Percentiles rank a stretch among this genome's conserved stretches.
phyloP scores from a whole-genome alignment of 2,113 vertebrate genomes.

The Spheniscus mendiculus region DNA sequence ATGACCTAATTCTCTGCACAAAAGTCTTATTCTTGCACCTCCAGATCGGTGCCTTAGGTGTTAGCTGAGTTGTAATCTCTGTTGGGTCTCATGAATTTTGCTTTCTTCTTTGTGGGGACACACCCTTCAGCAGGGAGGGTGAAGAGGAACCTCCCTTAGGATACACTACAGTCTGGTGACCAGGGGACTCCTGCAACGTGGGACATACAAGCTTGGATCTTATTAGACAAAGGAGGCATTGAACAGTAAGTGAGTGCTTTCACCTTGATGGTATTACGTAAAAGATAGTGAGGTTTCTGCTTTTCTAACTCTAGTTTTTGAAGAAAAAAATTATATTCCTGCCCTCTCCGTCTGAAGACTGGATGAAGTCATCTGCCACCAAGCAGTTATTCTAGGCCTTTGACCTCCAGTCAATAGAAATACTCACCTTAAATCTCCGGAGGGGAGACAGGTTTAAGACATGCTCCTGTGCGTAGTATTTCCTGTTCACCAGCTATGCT shows the following conservation, averaged over 20 bases:
- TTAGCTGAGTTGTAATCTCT: neutral
- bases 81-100: neutral
- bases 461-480: neutral
- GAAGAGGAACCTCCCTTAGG: neutral
- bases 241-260: neutral
- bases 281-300: neutral
- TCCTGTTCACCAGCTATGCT: neutral
- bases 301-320: neutral
- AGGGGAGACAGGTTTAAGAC: neutral
- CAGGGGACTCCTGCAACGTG: neutral
- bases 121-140: neutral
- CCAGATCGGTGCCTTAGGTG: fast-evolving
- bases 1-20: neutral
- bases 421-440: neutral
- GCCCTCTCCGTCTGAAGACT: neutral
- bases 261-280: neutral
- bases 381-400: neutral
- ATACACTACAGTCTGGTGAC: neutral
- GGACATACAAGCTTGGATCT: neutral
- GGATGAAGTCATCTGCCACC: neutral
- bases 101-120: neutral
- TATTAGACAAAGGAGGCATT: neutral
- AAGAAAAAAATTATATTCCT: neutral
- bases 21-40: neutral
- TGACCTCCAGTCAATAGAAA: slow-evolving; percentile 10